These are phyloP conservation scores for Drosophila hamatofila DNA, from an alignment of 2,888 invertebrate species.

Conservation along the genomic window DNA sequence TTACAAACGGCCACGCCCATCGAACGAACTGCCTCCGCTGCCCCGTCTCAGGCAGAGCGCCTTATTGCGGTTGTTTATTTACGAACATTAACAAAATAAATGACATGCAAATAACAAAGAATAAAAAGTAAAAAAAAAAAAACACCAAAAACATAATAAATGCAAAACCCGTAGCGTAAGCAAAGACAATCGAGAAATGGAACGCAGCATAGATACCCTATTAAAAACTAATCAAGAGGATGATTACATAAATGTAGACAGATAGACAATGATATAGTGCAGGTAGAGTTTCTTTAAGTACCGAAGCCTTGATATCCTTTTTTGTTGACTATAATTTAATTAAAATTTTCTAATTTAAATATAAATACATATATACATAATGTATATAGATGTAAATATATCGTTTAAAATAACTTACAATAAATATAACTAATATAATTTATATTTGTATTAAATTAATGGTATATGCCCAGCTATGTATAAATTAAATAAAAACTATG, in stretches of 20 bases:
- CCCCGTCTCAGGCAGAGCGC: neutral
- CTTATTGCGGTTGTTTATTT: slow-evolving; percentile 69
- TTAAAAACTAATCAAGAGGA: neutral
- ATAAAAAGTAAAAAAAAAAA: slow-evolving; percentile 17
- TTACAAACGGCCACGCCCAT: slow-evolving; percentile 14
- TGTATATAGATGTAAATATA: too few relatives aligned
- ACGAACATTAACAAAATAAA: slow-evolving; percentile 78
- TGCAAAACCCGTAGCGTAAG: slow-evolving; percentile 33
- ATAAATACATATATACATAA: too few relatives aligned
- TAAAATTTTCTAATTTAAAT: too few relatives aligned
- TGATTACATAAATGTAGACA: neutral
- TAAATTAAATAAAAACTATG: too few relatives aligned
- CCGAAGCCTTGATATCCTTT: neutral
- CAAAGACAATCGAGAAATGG: slow-evolving; percentile 4
- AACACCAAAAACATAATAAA: slow-evolving; percentile 20
- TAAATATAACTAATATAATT: too few relatives aligned
- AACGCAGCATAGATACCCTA: slow-evolving; percentile 11
- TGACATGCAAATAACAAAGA: slow-evolving; percentile 75
- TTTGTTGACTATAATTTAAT: too few relatives aligned
- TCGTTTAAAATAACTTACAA: too few relatives aligned
- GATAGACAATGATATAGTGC: neutral
- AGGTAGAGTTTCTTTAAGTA: neutral
- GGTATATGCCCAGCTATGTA: too few relatives aligned
- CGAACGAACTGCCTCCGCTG: neutral
- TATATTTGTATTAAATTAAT: too few relatives aligned